Conservation (phyloP, 2,113 vertebrate species). For the Nansenia antarctica region DNA sequence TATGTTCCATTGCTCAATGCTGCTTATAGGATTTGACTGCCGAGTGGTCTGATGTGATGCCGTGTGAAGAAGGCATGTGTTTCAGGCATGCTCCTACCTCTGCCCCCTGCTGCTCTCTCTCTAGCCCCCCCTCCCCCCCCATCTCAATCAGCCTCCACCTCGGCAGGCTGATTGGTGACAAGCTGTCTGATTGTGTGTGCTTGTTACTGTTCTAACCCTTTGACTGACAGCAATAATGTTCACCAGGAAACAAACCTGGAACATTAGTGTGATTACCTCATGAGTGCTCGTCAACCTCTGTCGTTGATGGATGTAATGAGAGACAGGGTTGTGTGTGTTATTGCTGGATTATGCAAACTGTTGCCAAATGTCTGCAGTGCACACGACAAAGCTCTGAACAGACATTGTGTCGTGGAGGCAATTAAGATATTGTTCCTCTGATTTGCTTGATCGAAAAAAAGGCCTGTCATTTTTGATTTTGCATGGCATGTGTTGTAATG, state of each 20-base stretch:
- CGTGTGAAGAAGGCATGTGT: conserved; percentile 56
- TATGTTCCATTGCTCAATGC: conserved; percentile 28
- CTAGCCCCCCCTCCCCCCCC: conserved; percentile 18
- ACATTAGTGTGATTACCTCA: conserved; percentile 56
- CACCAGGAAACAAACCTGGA: conserved; percentile 49
- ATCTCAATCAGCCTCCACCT: conserved; percentile 46
- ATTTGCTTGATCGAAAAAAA: conserved; percentile 74
- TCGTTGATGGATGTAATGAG: conserved; percentile 46
- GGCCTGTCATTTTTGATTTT: conserved; percentile 59
- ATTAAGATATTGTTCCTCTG: conserved; percentile 39
- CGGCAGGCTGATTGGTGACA: conserved; percentile 60
- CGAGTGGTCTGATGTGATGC: conserved; percentile 11
- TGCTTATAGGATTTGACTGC: no score
- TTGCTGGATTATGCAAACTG: conserved; percentile 51
- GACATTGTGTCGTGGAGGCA: conserved; percentile 40
- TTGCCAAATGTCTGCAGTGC: conserved; percentile 46
- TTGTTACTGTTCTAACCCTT: conserved; percentile 25
- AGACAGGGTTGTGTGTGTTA: conserved; percentile 52
- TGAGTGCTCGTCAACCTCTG: conserved; percentile 48
- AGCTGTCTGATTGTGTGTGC: conserved; percentile 46
- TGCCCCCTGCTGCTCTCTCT: conserved; percentile 38
- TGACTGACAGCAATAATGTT: conserved; percentile 46
- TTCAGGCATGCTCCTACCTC: conserved; percentile 63
- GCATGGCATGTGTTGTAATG: conserved; percentile 77
- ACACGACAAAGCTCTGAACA: conserved; percentile 36